Evolutionary conservation across 2,888 invertebrate species (phyloP), one percentile per base, ranked within the genome.

Genomic region (Erynnis tages): DNA sequence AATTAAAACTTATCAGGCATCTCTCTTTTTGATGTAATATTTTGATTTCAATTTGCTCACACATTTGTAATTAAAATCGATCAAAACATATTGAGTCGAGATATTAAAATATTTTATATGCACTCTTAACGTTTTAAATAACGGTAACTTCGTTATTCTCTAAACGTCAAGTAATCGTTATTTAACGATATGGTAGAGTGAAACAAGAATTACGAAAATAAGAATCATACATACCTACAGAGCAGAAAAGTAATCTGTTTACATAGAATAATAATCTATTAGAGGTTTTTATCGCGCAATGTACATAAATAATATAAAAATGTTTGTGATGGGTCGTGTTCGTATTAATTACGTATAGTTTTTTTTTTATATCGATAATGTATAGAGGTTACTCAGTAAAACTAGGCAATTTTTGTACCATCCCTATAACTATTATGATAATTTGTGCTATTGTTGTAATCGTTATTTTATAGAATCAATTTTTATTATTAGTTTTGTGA

Each of bases 211-310:
- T n/a, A n/a, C n/a, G n/a, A n/a, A n/a, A n/a, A n/a, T n/a, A n/a
- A n/a, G n/a, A n/a, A n/a, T n/a, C n/a, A n/a, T n/a, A n/a, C n/a
- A n/a, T n/a, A n/a, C n/a, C n/a, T n/a, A n/a, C n/a, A n/a, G n/a
- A n/a, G n/a, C n/a, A 48, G 29, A 38, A 21, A 30, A 21, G 27
- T 35, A 25, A 48, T 38, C 38, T 38, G 30, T 30, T 48, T 38
- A 38, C n/a, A n/a, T n/a, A n/a, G n/a, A 8, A 37, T 47, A 48
- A 29, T 48, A 30, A 47, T 23, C 37, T 53, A 63, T 61, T 63
- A 58, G 60, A 64, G 59, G 41, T 34, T 59, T 59, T 45, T 58
- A 57, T 61, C 64, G 69, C 67, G 69, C 72, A 72, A 71, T 66
- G 59, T 63, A 60, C 53, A 56, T 61, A 61, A 54, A 56, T 57